Conservation (phyloP, 2,888 invertebrate genomes). For the Spisula solida region DNA sequence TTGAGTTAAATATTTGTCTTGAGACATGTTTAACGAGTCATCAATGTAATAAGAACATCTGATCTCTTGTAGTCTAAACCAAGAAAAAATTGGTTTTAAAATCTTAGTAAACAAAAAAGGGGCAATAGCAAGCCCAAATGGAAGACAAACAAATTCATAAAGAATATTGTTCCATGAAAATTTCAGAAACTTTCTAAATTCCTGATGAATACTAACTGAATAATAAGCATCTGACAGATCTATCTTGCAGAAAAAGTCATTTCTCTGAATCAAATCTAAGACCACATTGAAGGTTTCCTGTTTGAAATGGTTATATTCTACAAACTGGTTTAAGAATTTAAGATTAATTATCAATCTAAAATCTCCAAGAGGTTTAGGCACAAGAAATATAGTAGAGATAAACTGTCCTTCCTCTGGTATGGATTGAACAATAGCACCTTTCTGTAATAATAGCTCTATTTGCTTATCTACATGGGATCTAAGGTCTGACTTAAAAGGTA, state of each 20-base stretch:
- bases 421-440: slow-evolving; percentile 44
- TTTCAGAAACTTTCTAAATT: slow-evolving; percentile 40
- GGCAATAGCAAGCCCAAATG: slow-evolving; percentile 37
- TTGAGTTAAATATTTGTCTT: slow-evolving; percentile 32
- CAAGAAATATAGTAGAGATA: slow-evolving; percentile 51
- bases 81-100: slow-evolving; percentile 41
- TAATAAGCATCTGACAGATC: slow-evolving; percentile 47
- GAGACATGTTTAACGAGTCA: slow-evolving; percentile 68
- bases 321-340: slow-evolving; percentile 54
- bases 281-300: slow-evolving; percentile 60
- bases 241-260: slow-evolving; percentile 48
- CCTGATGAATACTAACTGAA: slow-evolving; percentile 36
- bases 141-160: slow-evolving; percentile 42
- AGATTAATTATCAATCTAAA: slow-evolving; percentile 52
- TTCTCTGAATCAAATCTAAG: slow-evolving; percentile 50
- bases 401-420: slow-evolving; percentile 21
- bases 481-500: slow-evolving; percentile 41
- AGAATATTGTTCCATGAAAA: slow-evolving; percentile 43
- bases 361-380: slow-evolving; percentile 46
- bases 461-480: slow-evolving; percentile 45
- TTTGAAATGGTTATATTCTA: slow-evolving; percentile 63
- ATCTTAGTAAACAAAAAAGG: slow-evolving; percentile 55
- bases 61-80: slow-evolving; percentile 28
- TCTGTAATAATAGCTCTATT: slow-evolving; percentile 15
- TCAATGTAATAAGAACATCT: slow-evolving; percentile 54